A percentile compares a stretch with the other conserved stretches of the same genome.
These are phyloP conservation scores for Panzeria rudis DNA, from an alignment of 2,888 invertebrate species.

Conservation along the genomic window DNA sequence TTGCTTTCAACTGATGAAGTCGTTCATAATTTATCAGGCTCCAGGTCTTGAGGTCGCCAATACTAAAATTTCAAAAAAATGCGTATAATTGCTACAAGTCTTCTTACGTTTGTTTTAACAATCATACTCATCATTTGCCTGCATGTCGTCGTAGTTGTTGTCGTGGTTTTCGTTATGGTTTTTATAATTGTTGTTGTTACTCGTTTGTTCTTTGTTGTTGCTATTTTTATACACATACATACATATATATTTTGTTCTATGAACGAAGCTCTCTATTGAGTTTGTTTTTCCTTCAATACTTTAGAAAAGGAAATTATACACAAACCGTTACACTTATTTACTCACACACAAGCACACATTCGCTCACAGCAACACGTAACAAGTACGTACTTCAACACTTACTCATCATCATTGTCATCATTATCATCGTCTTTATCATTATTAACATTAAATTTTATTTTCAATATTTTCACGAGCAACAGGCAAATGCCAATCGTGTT, in stretches of 20 bases:
- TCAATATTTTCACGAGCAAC: conserved; percentile 67
- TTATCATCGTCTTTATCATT: conserved; percentile 23
- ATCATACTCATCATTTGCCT: conserved; percentile 57
- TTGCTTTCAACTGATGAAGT: conserved; percentile 76
- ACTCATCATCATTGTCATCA: conserved; percentile 15
- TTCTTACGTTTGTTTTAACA: conserved; percentile 65
- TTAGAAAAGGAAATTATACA: conserved; percentile 39
- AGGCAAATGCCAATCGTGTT: conserved; percentile 71
- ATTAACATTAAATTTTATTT: conserved; percentile 29
- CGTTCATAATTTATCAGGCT: conserved; percentile 81
- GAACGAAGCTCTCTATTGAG: conserved; percentile 53
- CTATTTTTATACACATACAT: background rate
- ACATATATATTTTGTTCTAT: background rate
- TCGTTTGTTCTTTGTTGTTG: conserved; percentile 29
- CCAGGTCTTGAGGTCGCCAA: conserved; percentile 78
- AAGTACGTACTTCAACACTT: conserved; percentile 28
- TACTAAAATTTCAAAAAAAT: conserved; percentile 66
- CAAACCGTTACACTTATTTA: conserved; percentile 29
- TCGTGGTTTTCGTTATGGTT: conserved; percentile 56
- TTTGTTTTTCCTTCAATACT: conserved; percentile 29
- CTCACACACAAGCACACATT: no score
- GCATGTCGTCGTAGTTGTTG: conserved; percentile 43
- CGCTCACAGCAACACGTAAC: background rate
- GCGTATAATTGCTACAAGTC: conserved; percentile 71
- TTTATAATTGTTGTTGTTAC: conserved; percentile 44